phyloP scores from a whole-genome alignment of 2,797 vertebrate genomes.

The Buceros bicornis region DNA sequence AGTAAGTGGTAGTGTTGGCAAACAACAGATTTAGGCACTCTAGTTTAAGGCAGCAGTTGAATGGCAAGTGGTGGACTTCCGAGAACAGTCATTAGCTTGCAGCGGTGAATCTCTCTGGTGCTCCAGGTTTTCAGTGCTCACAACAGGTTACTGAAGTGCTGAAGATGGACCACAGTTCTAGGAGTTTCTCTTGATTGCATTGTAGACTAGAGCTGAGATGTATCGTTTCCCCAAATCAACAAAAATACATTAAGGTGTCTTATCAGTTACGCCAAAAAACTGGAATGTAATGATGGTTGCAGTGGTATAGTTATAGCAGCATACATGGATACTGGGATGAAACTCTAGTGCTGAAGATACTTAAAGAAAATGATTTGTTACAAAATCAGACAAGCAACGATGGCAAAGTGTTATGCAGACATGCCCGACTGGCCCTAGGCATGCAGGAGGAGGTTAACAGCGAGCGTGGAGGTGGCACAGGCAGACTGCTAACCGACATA shows the following conservation, averaged over 20 bases:
- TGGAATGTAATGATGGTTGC: slow-evolving; percentile 81
- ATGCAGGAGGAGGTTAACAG: slow-evolving; percentile 89
- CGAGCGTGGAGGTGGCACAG: slow-evolving; percentile 84
- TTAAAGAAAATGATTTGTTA: slow-evolving; percentile 76
- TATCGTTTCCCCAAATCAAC: slow-evolving; percentile 75
- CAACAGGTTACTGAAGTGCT: slow-evolving; percentile 75
- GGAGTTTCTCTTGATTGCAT: slow-evolving; percentile 71
- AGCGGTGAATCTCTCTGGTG: slow-evolving; percentile 78
- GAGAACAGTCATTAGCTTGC: slow-evolving; percentile 78
- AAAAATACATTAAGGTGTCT: slow-evolving; percentile 71
- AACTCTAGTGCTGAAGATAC: slow-evolving; percentile 78
- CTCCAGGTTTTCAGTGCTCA: slow-evolving; percentile 81
- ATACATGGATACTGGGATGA: slow-evolving; percentile 76
- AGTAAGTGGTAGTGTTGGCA: slow-evolving; percentile 81
- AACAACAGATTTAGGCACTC: slow-evolving; percentile 86
- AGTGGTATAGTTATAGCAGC: slow-evolving; percentile 81
- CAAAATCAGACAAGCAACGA: slow-evolving; percentile 73
- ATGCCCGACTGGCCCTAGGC: slow-evolving; percentile 80
- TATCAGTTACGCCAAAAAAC: slow-evolving; percentile 73
- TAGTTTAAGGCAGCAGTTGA: slow-evolving; percentile 88
- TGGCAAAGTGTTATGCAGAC: slow-evolving; percentile 75
- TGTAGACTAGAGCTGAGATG: slow-evolving; percentile 81
- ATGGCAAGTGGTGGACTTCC: slow-evolving; percentile 83
- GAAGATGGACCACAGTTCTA: slow-evolving; percentile 73
- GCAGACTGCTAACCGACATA: slow-evolving; percentile 83